Evolutionary conservation across 2,113 vertebrate genomes (phyloP).

Genomic region (Hyla sarda): DNA sequence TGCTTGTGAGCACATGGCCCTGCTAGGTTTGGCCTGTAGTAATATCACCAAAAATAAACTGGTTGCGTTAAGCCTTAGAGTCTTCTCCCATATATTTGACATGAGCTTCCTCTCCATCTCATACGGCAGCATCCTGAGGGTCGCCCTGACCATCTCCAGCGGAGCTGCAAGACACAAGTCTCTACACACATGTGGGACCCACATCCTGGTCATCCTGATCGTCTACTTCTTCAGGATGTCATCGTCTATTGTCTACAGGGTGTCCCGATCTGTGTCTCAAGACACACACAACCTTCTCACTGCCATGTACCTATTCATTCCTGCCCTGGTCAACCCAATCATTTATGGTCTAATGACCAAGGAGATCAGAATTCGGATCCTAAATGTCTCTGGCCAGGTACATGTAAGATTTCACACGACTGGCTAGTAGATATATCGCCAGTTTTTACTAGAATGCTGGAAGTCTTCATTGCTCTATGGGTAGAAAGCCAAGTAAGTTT

Average conservation of each 20-base stretch:
- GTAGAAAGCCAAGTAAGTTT: no score
- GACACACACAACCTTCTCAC: conserved; percentile 76
- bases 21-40: not conserved
- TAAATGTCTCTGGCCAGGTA: not conserved
- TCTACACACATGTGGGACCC: conserved; percentile 78
- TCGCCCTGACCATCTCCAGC: conserved; percentile 62
- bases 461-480: no score
- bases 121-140: conserved; percentile 72
- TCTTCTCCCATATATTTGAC: conserved; percentile 59
- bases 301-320: conserved; percentile 67
- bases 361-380: conserved; percentile 70
- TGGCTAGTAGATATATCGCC: no score
- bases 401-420: not conserved
- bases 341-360: no score
- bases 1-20: conserved; percentile 30
- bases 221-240: conserved; percentile 78
- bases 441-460: no score
- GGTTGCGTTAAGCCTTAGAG: conserved; percentile 49
- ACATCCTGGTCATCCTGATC: conserved; percentile 76
- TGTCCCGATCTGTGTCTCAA: conserved; percentile 67
- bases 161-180: conserved; percentile 72
- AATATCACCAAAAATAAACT: conserved; percentile 49
- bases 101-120: conserved; percentile 62
- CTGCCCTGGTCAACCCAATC: no score
- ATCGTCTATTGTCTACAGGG: conserved; percentile 66